Evolutionary conservation across 2,888 invertebrate genomes (phyloP), one percentile per base, ranked within the genome.

Genomic region (Catocala nupta): DNA sequence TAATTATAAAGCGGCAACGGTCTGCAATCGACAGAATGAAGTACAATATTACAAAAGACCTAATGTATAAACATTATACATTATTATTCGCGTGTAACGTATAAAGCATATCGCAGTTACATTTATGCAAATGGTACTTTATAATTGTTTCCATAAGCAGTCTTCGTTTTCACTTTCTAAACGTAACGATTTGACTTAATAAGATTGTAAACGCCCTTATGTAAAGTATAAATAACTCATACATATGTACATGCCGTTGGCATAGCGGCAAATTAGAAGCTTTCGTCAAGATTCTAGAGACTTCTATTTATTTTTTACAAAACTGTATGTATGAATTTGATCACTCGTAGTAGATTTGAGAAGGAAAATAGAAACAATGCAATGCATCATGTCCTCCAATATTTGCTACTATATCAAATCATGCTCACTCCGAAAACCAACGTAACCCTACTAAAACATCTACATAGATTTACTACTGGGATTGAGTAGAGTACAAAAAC

Each of bases 111-210:
- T 80, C 66, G 70, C 73, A 58, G 57, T 77, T 78, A 77, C 73
- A 77, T 78, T 78, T 81, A 84, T 82, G 83, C 71, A 77, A 81
- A 83, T 82, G 48, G 9, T 13, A 45, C 39, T 63, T 66, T 70
- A 62, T 73, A 68, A 70, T 71, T 65, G 77, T 78, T 80, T 81
- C 75, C 73, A 80, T 82, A 79, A 75, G 75, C 65, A 78, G 70
- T 55, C 36, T 5, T n/a, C 12, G 42, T 78, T 83, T 84, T 85
- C 84, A 83, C 87, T 87, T 86, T 87, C 82, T 77, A 77, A 82
- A 73, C 78, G 76, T 81, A 81, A 84, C 77, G 66, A 63, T 65
- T 69, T 75, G 70, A 77, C 67, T 71, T 69, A 60, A 71, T 71
- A 55, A 71, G 66, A 67, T 64, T 67, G 57, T 52, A 51, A 56